Conservation (phyloP, 2,888 invertebrate genomes). For the Metellina segmentata region DNA sequence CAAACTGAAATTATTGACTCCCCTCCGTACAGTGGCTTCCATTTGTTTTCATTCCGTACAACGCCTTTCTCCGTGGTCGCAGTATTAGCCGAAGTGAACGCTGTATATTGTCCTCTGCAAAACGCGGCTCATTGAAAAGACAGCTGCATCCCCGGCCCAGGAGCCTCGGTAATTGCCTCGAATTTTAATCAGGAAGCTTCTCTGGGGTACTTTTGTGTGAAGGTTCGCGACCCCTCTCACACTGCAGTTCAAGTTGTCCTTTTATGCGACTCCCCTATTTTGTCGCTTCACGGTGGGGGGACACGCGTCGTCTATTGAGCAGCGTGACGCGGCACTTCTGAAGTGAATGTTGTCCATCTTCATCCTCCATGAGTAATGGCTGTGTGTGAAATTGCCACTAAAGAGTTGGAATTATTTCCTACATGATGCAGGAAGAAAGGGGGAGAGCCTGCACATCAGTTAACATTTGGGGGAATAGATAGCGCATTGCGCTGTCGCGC, state of each 20-base stretch:
- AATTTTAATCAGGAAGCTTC: constrained; percentile 46
- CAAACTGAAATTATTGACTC: no score
- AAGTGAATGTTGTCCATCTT: constrained; percentile 49
- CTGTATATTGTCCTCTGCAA: not conserved
- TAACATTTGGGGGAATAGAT: no score
- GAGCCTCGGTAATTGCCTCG: constrained; percentile 18
- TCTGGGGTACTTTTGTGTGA: constrained; percentile 29
- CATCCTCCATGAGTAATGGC: constrained; percentile 47
- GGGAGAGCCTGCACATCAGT: no score
- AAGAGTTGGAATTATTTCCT: constrained; percentile 17
- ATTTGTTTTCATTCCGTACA: no score
- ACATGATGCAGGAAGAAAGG: no score
- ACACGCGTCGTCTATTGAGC: constrained; percentile 54
- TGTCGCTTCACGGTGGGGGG: constrained; percentile 21
- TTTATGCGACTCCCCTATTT: constrained; percentile 23
- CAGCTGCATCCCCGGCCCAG: constrained; percentile 6
- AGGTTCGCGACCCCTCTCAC: constrained; percentile 41
- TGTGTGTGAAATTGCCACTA: constrained; percentile 46
- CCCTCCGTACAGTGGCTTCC: no score
- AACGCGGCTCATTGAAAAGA: not conserved
- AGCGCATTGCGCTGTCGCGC: no score
- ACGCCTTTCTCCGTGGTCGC: no score
- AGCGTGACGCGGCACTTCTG: constrained; percentile 12
- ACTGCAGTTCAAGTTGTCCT: constrained; percentile 12
- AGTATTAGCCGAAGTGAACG: no score